Conservation (phyloP, 2,888 invertebrate genomes). For the Pristionchus maxplancki region DNA sequence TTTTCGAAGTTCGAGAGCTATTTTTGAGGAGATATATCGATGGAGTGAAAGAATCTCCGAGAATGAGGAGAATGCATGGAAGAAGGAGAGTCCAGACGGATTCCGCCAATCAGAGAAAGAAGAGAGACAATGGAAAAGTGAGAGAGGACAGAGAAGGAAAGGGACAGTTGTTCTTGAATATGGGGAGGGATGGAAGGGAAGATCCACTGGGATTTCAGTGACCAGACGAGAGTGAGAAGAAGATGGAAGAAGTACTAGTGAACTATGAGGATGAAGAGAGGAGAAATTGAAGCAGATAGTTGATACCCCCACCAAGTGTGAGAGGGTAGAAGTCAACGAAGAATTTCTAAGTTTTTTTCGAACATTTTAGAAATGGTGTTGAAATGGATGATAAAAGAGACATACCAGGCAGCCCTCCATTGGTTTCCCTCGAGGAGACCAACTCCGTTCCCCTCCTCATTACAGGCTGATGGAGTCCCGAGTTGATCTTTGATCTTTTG, state of each 20-base stretch:
- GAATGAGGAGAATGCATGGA: background rate
- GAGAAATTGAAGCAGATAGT: background rate
- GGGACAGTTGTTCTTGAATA: slow-evolving; percentile 40
- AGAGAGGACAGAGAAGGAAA: slow-evolving; percentile 14
- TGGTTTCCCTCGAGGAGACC: slow-evolving; percentile 35
- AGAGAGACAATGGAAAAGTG: background rate
- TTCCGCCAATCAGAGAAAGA: slow-evolving; percentile 9
- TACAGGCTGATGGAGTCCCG: background rate
- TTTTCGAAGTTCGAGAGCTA: background rate
- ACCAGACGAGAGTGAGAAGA: slow-evolving; percentile 14
- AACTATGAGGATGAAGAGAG: slow-evolving; percentile 10
- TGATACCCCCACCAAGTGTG: background rate
- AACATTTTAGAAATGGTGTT: background rate
- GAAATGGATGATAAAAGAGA: background rate
- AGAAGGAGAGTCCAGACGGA: background rate
- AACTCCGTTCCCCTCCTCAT: slow-evolving; percentile 45
- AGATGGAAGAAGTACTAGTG: slow-evolving; percentile 8
- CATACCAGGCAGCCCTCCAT: slow-evolving; percentile 28
- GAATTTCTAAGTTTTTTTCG: background rate
- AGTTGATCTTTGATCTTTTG: slow-evolving; percentile 2
- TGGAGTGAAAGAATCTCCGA: background rate
- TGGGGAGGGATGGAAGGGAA: background rate
- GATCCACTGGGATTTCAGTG: background rate
- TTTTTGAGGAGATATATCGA: slow-evolving; percentile 24
- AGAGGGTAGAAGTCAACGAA: background rate